Percentiles rank a stretch among this genome's conserved stretches.
Evolutionary conservation across 2,888 invertebrate species (phyloP).

Genomic region (Troides aeacus): DNA sequence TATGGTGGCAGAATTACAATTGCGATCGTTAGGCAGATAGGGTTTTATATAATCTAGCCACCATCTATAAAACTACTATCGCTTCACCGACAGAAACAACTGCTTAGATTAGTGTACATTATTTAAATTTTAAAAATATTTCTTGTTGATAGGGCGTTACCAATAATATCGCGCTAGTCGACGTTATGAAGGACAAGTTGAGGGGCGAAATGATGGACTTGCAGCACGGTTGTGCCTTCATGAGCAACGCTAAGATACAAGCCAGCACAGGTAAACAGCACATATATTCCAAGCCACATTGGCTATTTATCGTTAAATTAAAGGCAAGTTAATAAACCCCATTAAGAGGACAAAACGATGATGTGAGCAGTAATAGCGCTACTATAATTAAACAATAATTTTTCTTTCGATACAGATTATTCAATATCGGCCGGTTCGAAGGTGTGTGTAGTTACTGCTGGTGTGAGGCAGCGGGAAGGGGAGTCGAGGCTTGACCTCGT

Average conservation of each 20-base stretch:
- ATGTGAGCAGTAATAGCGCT: background rate
- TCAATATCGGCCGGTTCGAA: constrained; percentile 87
- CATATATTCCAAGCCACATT: background rate
- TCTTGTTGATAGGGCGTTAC: constrained; percentile 82
- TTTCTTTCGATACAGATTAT: constrained; percentile 79
- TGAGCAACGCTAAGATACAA: constrained; percentile 88
- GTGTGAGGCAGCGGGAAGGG: constrained; percentile 93
- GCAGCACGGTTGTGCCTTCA: constrained; percentile 92
- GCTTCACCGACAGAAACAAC: too few species aligned
- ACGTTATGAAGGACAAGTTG: constrained; percentile 89
- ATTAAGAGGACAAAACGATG: too few species aligned
- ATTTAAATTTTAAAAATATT: background rate
- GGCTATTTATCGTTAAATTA: too few species aligned
- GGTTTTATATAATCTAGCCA: too few species aligned
- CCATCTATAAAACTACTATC: too few species aligned
- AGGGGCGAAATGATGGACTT: constrained; percentile 95
- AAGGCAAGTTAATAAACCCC: too few species aligned
- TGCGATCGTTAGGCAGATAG: too few species aligned
- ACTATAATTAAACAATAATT: background rate
- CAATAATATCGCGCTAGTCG: constrained; percentile 89
- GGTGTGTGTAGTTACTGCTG: constrained; percentile 94
- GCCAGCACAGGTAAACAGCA: constrained; percentile 74
- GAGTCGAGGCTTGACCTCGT: constrained; percentile 93
- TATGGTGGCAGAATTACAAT: too few species aligned
- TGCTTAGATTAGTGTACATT: background rate